These are phyloP conservation scores for Trachymyrmex cornetzi DNA, from an alignment of 1,140 invertebrate species.

Conservation along the genomic window DNA sequence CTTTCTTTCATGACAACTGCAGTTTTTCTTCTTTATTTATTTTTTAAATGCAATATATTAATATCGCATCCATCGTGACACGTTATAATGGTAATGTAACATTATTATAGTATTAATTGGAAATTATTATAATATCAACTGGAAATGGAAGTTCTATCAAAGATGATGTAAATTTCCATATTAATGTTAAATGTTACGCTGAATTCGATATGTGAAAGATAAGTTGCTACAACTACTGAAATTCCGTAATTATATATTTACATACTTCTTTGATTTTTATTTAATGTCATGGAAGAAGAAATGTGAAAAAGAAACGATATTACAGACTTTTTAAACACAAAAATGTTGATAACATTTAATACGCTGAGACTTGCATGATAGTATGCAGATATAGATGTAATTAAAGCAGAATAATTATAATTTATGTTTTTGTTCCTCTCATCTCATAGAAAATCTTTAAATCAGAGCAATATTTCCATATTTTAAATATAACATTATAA, in stretches of 20 bases:
- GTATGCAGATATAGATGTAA: background rate
- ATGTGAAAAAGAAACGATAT: slow-evolving; percentile 31
- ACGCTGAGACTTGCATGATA: background rate
- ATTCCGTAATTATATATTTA: slow-evolving; percentile 75
- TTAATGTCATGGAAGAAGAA: slow-evolving; percentile 44
- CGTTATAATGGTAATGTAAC: no score
- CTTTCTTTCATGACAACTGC: no score
- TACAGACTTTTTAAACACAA: background rate
- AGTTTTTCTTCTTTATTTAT: no score
- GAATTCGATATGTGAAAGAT: slow-evolving; percentile 15
- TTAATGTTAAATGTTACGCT: background rate
- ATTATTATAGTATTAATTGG: background rate
- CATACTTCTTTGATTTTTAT: slow-evolving; percentile 33
- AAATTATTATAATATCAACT: slow-evolving; percentile 2
- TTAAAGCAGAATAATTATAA: background rate
- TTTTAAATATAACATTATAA: slow-evolving; percentile 25
- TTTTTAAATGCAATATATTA: no score
- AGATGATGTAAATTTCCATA: background rate
- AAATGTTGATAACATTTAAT: background rate
- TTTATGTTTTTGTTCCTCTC: background rate
- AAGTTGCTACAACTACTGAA: slow-evolving; percentile 48
- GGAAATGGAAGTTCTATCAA: slow-evolving; percentile 3
- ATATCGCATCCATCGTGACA: no score
- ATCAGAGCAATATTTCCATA: background rate
- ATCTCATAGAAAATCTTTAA: background rate